phyloP scores from a whole-genome alignment of 1,140 invertebrate genomes.

The Venturia canescens region DNA sequence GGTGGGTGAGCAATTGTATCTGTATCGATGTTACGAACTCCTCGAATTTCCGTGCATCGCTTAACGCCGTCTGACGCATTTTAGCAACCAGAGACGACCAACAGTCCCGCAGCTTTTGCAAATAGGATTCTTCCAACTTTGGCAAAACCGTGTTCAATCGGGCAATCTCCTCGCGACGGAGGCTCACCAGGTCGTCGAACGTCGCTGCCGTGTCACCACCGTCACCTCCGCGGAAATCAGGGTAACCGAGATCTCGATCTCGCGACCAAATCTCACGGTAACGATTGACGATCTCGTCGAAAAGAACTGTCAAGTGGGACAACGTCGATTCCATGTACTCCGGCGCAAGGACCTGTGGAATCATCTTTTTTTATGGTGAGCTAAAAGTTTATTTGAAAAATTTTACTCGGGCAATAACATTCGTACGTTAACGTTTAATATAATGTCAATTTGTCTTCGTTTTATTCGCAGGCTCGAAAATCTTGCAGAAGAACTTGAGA shows the following conservation, averaged over 20 bases:
- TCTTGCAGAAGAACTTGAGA: not conserved
- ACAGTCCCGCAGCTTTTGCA: slow-evolving; percentile 54
- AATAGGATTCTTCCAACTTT: slow-evolving; percentile 59
- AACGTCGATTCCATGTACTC: slow-evolving; percentile 56
- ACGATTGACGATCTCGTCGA: slow-evolving; percentile 59
- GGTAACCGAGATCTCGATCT: slow-evolving; percentile 59
- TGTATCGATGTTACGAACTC: slow-evolving; percentile 53
- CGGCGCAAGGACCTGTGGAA: slow-evolving; percentile 53
- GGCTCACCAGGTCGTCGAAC: slow-evolving; percentile 56
- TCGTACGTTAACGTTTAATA: not conserved
- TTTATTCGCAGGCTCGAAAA: too few relatives aligned
- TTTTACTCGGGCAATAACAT: too few relatives aligned
- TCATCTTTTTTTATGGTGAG: slow-evolving; percentile 11
- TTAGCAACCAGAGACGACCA: slow-evolving; percentile 53
- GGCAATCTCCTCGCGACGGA: slow-evolving; percentile 57
- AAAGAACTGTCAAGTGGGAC: slow-evolving; percentile 55
- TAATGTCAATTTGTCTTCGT: too few relatives aligned
- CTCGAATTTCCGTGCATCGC: slow-evolving; percentile 47
- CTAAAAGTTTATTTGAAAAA: not conserved
- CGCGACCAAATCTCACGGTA: slow-evolving; percentile 60
- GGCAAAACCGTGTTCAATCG: slow-evolving; percentile 60
- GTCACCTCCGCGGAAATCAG: slow-evolving; percentile 55
- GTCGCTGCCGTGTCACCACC: slow-evolving; percentile 52
- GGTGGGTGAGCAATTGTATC: slow-evolving; percentile 50
- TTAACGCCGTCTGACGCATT: slow-evolving; percentile 51